These are phyloP conservation scores for Gerris buenoi DNA, from an alignment of 1,140 invertebrate genomes.

Conservation along the genomic window DNA sequence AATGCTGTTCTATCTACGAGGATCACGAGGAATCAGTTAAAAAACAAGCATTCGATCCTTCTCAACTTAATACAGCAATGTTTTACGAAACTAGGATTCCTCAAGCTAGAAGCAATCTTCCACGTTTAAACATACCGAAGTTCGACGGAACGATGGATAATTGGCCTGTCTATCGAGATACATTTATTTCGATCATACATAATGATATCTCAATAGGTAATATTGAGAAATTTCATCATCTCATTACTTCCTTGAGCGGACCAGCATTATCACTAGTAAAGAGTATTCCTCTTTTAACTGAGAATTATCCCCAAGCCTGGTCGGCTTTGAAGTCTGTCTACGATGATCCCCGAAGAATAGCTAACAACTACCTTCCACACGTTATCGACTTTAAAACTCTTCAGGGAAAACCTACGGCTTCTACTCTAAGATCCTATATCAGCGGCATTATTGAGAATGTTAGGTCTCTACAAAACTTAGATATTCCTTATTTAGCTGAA, in stretches of 20 bases:
- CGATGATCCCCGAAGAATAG: background rate
- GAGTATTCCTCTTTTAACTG: background rate
- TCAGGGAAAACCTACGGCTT: slow-evolving; percentile 11
- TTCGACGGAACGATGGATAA: background rate
- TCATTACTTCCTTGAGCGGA: background rate
- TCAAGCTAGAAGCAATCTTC: background rate
- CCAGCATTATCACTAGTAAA: background rate
- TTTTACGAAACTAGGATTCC: no score
- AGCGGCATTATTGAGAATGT: slow-evolving; percentile 6
- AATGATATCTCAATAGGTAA: background rate
- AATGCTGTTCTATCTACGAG: no score
- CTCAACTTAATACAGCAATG: no score
- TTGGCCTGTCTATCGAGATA: background rate
- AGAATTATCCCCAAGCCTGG: background rate
- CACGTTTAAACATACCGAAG: background rate
- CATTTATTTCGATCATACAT: background rate
- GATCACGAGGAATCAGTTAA: no score
- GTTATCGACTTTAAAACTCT: background rate
- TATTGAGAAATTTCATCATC: background rate
- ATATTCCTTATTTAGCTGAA: background rate
- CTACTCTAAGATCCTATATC: slow-evolving; percentile 18
- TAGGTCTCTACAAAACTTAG: slow-evolving; percentile 26
- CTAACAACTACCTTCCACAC: background rate
- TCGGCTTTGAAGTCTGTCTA: background rate
- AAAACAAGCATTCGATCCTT: no score